A percentile compares a stretch with the other conserved stretches of the same genome.
These are phyloP conservation scores for Seira sanloemensis DNA, from an alignment of 2,888 invertebrate genomes.

Conservation along the genomic window DNA sequence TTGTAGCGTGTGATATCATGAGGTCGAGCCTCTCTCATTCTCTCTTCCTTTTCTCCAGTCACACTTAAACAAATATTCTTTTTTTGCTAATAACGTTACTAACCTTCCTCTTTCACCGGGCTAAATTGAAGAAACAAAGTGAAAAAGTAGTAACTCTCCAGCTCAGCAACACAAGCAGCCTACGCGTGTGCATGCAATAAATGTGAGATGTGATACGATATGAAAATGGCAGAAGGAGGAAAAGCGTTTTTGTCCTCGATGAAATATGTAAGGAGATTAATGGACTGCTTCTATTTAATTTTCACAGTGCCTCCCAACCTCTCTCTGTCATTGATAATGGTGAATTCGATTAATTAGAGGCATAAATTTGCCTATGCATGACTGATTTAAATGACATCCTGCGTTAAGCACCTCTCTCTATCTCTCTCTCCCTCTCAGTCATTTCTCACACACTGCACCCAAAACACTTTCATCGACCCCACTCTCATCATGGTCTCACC, in stretches of 20 bases:
- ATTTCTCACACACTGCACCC: no score
- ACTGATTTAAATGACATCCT: neutral
- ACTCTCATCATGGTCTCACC: neutral
- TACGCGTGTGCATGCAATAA: no score
- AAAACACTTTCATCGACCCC: no score
- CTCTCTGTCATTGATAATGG: conserved; percentile 32
- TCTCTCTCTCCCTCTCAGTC: no score
- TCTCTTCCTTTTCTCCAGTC: neutral
- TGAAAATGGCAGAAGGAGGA: no score
- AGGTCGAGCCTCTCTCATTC: neutral
- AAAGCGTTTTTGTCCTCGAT: no score
- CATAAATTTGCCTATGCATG: conserved; percentile 34
- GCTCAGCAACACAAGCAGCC: no score
- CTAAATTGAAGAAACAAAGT: no score
- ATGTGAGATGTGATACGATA: no score
- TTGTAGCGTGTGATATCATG: neutral
- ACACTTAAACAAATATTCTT: conserved; percentile 1
- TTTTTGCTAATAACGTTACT: neutral
- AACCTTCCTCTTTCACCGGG: neutral
- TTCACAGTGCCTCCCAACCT: neutral
- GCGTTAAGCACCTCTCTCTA: neutral
- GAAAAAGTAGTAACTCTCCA: no score
- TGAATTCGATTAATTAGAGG: conserved; percentile 55
- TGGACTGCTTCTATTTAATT: neutral
- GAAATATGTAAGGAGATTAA: neutral